Percentiles rank a stretch among this genome's conserved stretches.
These are phyloP conservation scores for Catamblyrhynchus diadema DNA, from an alignment of 2,797 vertebrate species.

Conservation along the genomic window DNA sequence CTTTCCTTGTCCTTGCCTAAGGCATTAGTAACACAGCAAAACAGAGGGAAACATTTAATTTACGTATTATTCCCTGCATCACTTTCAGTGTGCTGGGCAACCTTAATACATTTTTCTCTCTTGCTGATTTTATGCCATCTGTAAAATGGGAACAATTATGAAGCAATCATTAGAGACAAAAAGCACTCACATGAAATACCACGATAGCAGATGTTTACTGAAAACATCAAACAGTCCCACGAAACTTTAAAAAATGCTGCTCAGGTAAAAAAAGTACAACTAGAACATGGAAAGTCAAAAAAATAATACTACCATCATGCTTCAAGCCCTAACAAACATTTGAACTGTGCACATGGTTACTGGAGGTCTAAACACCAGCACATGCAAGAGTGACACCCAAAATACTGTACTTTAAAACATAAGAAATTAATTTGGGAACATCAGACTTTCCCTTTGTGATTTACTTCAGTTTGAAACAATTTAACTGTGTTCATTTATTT, in stretches of 20 bases:
- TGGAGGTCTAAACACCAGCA: neutral
- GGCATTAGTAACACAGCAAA: neutral
- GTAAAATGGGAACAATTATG: neutral
- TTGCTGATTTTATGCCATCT: neutral
- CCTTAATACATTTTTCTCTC: neutral
- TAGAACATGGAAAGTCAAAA: neutral
- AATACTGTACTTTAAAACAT: neutral
- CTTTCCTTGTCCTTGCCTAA: neutral
- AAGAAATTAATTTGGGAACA: neutral
- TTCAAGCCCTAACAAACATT: neutral
- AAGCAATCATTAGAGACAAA: neutral
- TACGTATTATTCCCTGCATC: neutral
- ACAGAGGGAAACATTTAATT: neutral
- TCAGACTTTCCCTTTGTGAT: neutral
- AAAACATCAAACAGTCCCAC: neutral
- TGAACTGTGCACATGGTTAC: neutral
- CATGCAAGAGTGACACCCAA: neutral
- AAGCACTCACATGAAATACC: neutral
- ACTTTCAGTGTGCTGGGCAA: neutral
- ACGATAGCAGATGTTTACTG: neutral
- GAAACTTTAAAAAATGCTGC: neutral
- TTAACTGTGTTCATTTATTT: slow-evolving; percentile 1
- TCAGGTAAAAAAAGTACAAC: neutral
- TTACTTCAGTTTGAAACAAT: neutral
- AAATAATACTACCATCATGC: neutral